Percentiles rank a stretch among this genome's conserved stretches.
Evolutionary conservation across 1,140 invertebrate genomes (phyloP).

Genomic region (Hylaeus volcanicus): DNA sequence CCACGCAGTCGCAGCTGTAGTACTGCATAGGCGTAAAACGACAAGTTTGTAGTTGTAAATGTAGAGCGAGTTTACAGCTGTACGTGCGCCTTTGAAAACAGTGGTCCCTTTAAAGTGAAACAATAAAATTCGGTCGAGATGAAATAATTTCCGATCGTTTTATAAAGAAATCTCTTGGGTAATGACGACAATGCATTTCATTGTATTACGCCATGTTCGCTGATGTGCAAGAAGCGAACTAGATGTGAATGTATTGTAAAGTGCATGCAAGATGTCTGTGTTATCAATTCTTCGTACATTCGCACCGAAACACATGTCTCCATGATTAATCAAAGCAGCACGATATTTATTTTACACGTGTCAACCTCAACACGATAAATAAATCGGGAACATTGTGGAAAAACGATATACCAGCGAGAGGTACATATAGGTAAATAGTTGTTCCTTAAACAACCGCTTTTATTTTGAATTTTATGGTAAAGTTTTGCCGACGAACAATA

Average conservation of each 20-base stretch:
- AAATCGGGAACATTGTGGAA: not conserved
- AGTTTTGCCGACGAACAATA: not conserved
- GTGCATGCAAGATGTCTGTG: slow-evolving; percentile 31
- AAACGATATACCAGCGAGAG: not conserved
- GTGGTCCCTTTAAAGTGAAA: not conserved
- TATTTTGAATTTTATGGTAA: not conserved
- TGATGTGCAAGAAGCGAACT: slow-evolving; percentile 5
- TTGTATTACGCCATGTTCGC: slow-evolving; percentile 20
- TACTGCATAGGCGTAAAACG: slow-evolving; percentile 28
- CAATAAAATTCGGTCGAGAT: not conserved
- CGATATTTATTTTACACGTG: slow-evolving; percentile 4
- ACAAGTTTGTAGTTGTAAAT: slow-evolving; percentile 25
- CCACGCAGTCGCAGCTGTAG: slow-evolving; percentile 25
- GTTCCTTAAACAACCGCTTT: not conserved
- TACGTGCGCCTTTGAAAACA: not conserved
- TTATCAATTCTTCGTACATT: not conserved
- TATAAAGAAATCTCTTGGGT: not conserved
- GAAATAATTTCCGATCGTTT: not conserved
- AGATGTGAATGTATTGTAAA: slow-evolving; percentile 2
- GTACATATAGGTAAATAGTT: not conserved
- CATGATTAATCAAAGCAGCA: slow-evolving; percentile 9
- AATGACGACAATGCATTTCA: not conserved
- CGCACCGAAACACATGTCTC: slow-evolving; percentile 3
- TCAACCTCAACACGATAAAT: not conserved
- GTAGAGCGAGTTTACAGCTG: not conserved